These are phyloP conservation scores for Smutsia gigantea DNA, from an alignment of 2,797 vertebrate genomes.

Conservation along the genomic window DNA sequence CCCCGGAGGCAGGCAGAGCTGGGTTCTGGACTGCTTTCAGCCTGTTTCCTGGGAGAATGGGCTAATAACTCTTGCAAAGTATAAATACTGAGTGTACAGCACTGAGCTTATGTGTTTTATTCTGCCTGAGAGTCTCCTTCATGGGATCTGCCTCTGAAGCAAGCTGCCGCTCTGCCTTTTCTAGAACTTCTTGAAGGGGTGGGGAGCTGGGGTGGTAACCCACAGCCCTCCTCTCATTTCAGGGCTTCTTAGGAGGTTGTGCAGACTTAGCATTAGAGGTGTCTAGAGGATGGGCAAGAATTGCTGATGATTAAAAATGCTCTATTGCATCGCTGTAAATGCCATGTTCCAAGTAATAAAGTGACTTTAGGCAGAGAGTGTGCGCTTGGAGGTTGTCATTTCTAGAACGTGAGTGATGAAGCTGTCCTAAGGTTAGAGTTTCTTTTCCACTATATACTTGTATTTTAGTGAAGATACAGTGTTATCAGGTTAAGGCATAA, in stretches of 20 bases:
- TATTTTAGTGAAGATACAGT: background rate
- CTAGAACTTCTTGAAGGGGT: background rate
- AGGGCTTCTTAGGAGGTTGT: background rate
- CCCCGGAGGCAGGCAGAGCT: background rate
- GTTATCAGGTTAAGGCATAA: slow-evolving; percentile 33
- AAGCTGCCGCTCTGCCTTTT: background rate
- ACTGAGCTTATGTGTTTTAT: background rate
- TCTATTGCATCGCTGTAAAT: background rate
- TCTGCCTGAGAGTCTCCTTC: background rate
- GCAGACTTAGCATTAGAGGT: background rate
- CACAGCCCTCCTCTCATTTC: background rate
- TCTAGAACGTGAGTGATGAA: slow-evolving; percentile 2
- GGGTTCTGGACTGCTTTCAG: background rate
- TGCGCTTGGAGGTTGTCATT: background rate
- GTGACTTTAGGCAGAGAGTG: background rate
- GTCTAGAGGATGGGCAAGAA: background rate
- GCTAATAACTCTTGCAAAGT: background rate
- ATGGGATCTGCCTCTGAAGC: background rate
- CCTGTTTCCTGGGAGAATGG: background rate
- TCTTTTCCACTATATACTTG: background rate
- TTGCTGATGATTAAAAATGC: slow-evolving; percentile 1
- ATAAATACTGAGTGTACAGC: background rate
- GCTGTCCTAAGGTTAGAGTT: background rate
- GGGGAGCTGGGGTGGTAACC: background rate
- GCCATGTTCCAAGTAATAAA: background rate